Conservation (phyloP, 2,113 vertebrate genomes). For the Bucco capensis region DNA sequence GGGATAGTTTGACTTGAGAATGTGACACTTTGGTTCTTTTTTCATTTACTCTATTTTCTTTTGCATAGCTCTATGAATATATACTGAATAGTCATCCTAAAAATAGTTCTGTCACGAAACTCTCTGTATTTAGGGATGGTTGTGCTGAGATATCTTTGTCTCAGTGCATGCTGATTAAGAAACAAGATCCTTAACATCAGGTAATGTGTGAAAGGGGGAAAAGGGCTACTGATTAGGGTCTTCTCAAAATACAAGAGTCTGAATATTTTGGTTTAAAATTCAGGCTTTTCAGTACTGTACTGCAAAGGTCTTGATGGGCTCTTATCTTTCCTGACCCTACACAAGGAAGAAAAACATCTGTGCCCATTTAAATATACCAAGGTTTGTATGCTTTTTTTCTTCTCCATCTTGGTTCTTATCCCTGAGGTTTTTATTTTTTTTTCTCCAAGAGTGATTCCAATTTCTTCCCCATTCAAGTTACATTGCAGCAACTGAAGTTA, state of each 20-base stretch:
- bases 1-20: background rate
- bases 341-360: background rate
- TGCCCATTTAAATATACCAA: background rate
- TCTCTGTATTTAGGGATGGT: background rate
- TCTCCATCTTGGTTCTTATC: background rate
- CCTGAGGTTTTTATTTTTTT: background rate
- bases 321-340: background rate
- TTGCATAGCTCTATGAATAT: background rate
- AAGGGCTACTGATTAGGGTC: background rate
- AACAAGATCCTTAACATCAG: background rate
- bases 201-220: background rate
- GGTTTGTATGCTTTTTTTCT: background rate
- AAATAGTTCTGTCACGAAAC: background rate
- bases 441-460: background rate
- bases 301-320: background rate
- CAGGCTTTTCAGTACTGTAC: background rate
- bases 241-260: background rate
- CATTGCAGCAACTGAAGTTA: background rate
- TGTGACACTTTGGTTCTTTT: background rate
- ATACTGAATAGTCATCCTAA: background rate
- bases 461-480: background rate
- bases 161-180: background rate
- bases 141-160: background rate
- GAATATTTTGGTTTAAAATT: background rate
- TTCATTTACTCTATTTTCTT: background rate